Percentiles rank a stretch among this genome's conserved stretches.
phyloP scores from a whole-genome alignment of 1,140 invertebrate genomes.

The Aphaenogaster rudis region DNA sequence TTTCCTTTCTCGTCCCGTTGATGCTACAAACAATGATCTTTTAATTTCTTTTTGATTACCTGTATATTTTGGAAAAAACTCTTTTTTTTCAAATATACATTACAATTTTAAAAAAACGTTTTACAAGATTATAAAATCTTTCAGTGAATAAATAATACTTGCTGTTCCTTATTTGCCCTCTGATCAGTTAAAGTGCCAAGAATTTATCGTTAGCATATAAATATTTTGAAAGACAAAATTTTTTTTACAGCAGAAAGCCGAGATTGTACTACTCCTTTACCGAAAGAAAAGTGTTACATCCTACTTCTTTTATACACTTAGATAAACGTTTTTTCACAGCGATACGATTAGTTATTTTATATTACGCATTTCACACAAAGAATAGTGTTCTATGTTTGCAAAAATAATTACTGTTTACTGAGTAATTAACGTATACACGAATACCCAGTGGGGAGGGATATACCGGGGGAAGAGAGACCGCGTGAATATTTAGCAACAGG shows the following conservation, averaged over 20 bases:
- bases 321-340: conserved; percentile 57
- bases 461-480: conserved; percentile 39
- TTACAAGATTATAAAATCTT: neutral
- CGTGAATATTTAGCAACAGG: conserved; percentile 78
- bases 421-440: conserved; percentile 67
- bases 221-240: conserved; percentile 11
- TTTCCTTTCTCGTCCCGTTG: conserved; percentile 14
- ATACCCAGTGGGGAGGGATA: conserved; percentile 9
- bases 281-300: conserved; percentile 2
- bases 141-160: neutral
- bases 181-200: neutral
- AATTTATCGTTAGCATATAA: conserved; percentile 1
- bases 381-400: conserved; percentile 67
- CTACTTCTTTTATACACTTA: neutral
- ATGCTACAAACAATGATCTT: neutral
- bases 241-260: neutral
- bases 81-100: neutral
- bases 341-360: conserved; percentile 52
- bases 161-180: neutral
- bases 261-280: neutral
- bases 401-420: conserved; percentile 78
- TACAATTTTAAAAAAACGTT: neutral
- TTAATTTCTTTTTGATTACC: conserved; percentile 7
- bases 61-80: neutral
- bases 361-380: conserved; percentile 45